Conservation (phyloP, 2,797 vertebrate genomes). For the Pterois miles region DNA sequence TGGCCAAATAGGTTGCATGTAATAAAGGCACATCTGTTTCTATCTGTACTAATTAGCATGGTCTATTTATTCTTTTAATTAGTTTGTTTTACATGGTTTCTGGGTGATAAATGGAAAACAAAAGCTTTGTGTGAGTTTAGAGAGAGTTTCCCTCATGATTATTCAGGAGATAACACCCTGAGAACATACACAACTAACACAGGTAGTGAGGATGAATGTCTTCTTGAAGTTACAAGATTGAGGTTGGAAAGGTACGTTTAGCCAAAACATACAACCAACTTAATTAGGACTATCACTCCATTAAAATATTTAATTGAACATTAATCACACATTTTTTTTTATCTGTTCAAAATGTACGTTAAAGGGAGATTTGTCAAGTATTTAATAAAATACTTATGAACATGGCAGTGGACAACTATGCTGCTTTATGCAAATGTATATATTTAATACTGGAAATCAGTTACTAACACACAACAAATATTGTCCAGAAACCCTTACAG, state of each 20-base stretch:
- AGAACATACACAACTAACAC: neutral
- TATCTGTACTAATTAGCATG: conserved; percentile 49
- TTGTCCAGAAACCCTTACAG: too few relatives aligned
- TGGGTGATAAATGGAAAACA: neutral
- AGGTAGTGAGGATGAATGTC: neutral
- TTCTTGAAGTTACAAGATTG: neutral
- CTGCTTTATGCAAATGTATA: too few relatives aligned
- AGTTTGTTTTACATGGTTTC: conserved; percentile 28
- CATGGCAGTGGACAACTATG: too few relatives aligned
- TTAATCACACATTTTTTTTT: too few relatives aligned
- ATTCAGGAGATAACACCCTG: neutral
- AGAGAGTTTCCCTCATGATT: conserved; percentile 10
- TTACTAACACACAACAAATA: too few relatives aligned
- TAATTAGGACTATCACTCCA: too few relatives aligned
- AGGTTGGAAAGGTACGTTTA: neutral
- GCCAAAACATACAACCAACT: neutral
- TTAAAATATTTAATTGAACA: too few relatives aligned
- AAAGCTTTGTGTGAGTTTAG: neutral
- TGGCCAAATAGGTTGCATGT: conserved; percentile 47
- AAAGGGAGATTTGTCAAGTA: too few relatives aligned
- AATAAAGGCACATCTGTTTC: conserved; percentile 61
- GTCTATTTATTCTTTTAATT: conserved; percentile 57
- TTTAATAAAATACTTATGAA: too few relatives aligned
- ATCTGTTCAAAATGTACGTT: too few relatives aligned
- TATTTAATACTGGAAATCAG: too few relatives aligned